Conservation (phyloP, 2,113 vertebrate genomes). For the Bucco capensis region DNA sequence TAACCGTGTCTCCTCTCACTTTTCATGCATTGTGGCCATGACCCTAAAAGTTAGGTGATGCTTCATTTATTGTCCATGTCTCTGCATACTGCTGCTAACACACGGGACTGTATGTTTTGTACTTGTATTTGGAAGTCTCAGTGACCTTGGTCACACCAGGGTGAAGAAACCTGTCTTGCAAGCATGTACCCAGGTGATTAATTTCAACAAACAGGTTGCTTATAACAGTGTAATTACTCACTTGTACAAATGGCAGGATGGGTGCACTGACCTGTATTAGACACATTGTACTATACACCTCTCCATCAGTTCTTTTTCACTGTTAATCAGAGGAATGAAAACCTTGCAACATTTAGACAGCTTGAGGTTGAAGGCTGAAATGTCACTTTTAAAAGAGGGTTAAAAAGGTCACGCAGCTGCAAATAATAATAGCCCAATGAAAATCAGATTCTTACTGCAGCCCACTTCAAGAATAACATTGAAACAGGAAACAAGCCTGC, state of each 20-base stretch:
- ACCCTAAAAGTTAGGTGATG: neutral
- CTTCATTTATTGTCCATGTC: constrained; percentile 14
- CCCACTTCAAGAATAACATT: constrained; percentile 78
- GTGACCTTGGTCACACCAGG: neutral
- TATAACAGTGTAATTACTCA: constrained; percentile 14
- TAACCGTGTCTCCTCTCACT: neutral
- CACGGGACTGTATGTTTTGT: neutral
- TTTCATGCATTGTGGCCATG: neutral
- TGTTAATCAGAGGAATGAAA: constrained; percentile 67
- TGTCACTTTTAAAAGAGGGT: constrained; percentile 79
- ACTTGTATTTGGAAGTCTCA: neutral
- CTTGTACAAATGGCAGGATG: constrained; percentile 1
- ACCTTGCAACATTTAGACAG: constrained; percentile 65
- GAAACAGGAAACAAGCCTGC: constrained; percentile 77
- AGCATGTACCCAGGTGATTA: constrained; percentile 36
- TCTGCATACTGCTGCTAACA: neutral
- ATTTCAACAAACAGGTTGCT: constrained; percentile 47
- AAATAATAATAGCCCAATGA: constrained; percentile 84
- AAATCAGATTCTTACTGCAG: constrained; percentile 80
- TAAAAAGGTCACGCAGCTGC: constrained; percentile 82
- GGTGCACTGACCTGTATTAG: constrained; percentile 42
- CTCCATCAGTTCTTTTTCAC: constrained; percentile 10
- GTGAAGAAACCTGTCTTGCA: constrained; percentile 29
- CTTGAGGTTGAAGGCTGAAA: constrained; percentile 77
- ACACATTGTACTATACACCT: neutral